A percentile compares a stretch with the other conserved stretches of the same genome.
phyloP scores from a whole-genome alignment of 1,140 invertebrate species.

The Bombus impatiens region DNA sequence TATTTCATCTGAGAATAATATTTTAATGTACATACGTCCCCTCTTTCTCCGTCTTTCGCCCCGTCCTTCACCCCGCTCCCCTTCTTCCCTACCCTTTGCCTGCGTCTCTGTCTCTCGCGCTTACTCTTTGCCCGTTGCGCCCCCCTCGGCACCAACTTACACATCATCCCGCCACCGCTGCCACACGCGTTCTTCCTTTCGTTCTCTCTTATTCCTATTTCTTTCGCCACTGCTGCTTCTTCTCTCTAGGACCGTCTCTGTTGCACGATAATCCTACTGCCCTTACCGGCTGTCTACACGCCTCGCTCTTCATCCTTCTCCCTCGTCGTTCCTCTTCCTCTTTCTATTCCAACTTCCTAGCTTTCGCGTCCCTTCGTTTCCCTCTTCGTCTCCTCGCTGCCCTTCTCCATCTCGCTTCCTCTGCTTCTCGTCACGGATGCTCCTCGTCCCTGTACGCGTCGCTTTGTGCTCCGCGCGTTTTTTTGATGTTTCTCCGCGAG shows the following conservation, averaged over 20 bases:
- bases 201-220: constrained; percentile 33
- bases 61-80: constrained; percentile 41
- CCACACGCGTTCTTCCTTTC: constrained; percentile 18
- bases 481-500: constrained; percentile 74
- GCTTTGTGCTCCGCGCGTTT: constrained; percentile 74
- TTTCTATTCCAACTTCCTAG: background rate
- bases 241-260: constrained; percentile 20
- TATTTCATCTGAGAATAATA: constrained; percentile 83
- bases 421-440: background rate
- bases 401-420: background rate
- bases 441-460: constrained; percentile 35
- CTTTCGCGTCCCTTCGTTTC: constrained; percentile 8
- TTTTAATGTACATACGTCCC: constrained; percentile 80
- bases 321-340: background rate
- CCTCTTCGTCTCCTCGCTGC: background rate
- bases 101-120: constrained; percentile 1
- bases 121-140: constrained; percentile 34
- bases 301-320: constrained; percentile 27
- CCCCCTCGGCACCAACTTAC: constrained; percentile 39
- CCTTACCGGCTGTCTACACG: background rate
- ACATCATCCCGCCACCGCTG: constrained; percentile 21
- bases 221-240: constrained; percentile 16
- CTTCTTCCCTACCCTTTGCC: constrained; percentile 42
- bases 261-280: constrained; percentile 37
- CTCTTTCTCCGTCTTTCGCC: constrained; percentile 39